Base-by-base conservation (phyloP, 35 echinoderm and acorn worm genomes). In the Diadema setosum region DNA sequence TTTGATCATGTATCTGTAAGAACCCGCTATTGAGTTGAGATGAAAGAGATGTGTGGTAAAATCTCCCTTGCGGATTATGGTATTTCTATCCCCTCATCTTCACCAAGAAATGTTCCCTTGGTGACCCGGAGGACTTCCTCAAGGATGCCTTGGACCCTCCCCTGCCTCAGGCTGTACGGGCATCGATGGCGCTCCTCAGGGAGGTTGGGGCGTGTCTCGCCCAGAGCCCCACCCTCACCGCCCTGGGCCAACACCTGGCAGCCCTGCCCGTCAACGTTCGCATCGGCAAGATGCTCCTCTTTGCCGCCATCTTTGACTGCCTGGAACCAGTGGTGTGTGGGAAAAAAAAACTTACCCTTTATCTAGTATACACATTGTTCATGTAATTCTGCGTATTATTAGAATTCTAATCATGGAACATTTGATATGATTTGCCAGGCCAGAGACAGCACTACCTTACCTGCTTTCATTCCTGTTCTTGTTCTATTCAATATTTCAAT, bases 241-340 rank as follows among this genome's bases (percentile, higher is more conserved):
- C 95, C 60, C 87, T 97, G 55, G 95, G 95, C 24, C 91, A 97
- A 33, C 91, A 97, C 63, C 78, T 97, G 14, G 88, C 95, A 21
- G 91, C 95, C 16, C 45, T 97, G 42, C 95, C 95, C 8, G 91
- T 97, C 55, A 93, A 97, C 63, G 95, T 97, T 27, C 85, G 95
- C 52, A 88, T 97, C 4, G 95, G 91, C 7, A 97, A 97, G 70
- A 97, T 97, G 95, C 55, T 97, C 36, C 58, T 97, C 20, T 97
- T 93, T 88, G 95, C 91, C 64, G 95, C 95, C 27, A 86, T 97
- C 14, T 93, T 97, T 97, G 91, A 85, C 55, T 97, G 95, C 59
- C 52, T 97, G 58, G 95, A 97, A 46, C 95, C 95, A 59, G 84
- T 97, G 82, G 95, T 97, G 56, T 80, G 95, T 94, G 17, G 16